phyloP scores from a whole-genome alignment of 2,113 vertebrate species.

The Tyto alba region DNA sequence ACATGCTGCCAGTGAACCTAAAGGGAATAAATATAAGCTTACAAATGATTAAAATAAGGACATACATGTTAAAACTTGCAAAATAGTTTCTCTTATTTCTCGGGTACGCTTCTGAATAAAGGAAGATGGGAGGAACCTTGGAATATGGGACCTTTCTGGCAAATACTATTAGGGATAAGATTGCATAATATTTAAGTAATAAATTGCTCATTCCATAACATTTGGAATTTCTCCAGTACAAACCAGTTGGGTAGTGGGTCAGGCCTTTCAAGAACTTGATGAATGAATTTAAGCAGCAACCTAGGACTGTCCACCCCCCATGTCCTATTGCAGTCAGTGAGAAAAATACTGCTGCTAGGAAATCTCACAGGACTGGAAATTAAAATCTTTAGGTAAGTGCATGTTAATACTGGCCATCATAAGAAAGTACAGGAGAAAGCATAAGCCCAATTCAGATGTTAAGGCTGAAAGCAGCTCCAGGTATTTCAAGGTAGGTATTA shows the following conservation, averaged over 20 bases:
- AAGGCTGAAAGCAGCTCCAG: background rate
- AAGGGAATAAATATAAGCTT: conserved; percentile 29
- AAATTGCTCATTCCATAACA: background rate
- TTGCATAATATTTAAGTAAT: background rate
- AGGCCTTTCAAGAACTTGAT: background rate
- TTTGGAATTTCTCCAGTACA: background rate
- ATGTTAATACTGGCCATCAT: background rate
- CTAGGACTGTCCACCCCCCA: background rate
- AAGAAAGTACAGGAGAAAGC: background rate
- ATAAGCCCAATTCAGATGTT: background rate
- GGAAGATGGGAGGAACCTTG: background rate
- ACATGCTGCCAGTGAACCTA: conserved; percentile 90
- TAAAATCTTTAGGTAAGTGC: background rate
- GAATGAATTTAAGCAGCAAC: background rate
- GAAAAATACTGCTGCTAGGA: background rate
- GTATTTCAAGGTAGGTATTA: background rate
- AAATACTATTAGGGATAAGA: background rate
- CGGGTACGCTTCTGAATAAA: background rate
- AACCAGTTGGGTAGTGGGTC: background rate
- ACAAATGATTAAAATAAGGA: background rate
- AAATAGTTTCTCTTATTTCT: background rate
- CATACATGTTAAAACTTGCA: fast-evolving
- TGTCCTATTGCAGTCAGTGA: background rate
- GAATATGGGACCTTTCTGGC: background rate
- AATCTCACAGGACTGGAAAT: background rate